Base-by-base conservation (phyloP, 1,140 invertebrate species). In the Zaprionus capensis region DNA sequence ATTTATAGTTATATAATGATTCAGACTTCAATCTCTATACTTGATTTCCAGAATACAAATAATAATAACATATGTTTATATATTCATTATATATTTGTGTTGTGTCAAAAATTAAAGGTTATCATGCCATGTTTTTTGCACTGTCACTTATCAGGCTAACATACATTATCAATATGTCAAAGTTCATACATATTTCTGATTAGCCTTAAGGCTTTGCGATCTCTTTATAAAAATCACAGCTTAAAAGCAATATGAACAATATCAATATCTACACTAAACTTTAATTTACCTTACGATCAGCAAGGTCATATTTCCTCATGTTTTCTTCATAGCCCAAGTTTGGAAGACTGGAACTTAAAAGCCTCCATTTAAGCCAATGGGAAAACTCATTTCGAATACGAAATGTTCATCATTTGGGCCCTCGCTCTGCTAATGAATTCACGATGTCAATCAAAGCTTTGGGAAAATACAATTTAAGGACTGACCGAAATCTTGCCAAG, bases 381-480 rank as follows among this genome's bases (percentile, higher is more conserved):
- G 44, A 63, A 51, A 63, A 64, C 28, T n/a, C 28, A 62, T 62
- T 51, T 51, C 11, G 46, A 12, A 51, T 51, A 22, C 11, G 11
- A 51, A 51, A 56, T 34, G 17, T 17, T 14, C 15, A 49, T 38
- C 49, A 53, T 58, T 69, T 28, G 12, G 20, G 57, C 22, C 28
- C 28, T 69, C 34, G n/a, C 6, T n/a, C 58, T 38, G 46, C 68
- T 63, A 62, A 62, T 70, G 68, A 55, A 62, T 62, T 62, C 46
- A 66, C 44, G 44, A 53, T 55, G 49, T 62, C 55, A 61, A 66
- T 58, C 62, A 65, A 65, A 28, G 17, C 20, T 58, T 59, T 58
- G 53, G 22, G 55, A 66, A 72, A 49, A 57, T 57, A 65, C 53
- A 58, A 55, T 68, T 67, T 61, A 61, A 69, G 55, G 28, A 67